phyloP scores from a whole-genome alignment of 2,113 vertebrate species.

The Struthidea cinerea region DNA sequence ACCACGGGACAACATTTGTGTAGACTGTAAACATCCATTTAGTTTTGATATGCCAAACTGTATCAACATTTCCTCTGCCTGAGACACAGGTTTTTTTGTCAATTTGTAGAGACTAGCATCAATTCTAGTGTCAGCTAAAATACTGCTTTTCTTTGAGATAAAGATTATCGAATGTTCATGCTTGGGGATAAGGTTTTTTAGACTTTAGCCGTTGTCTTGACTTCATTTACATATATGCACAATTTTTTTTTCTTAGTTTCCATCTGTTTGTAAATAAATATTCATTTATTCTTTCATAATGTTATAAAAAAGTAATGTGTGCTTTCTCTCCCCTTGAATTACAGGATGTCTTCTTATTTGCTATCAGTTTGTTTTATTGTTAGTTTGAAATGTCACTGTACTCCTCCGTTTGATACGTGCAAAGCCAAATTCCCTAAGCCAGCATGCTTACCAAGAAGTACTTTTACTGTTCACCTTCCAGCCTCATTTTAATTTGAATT shows the following conservation, averaged over 20 bases:
- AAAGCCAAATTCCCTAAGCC: neutral
- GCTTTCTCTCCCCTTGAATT: neutral
- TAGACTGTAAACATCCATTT: neutral
- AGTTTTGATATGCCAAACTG: neutral
- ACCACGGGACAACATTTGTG: neutral
- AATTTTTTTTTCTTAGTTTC: neutral
- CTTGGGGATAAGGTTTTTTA: neutral
- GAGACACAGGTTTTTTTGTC: neutral
- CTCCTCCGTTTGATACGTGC: neutral
- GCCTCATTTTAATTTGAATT: neutral
- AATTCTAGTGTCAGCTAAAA: neutral
- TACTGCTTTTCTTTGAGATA: neutral
- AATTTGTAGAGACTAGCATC: neutral
- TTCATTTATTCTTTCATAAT: neutral
- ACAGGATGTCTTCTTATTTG: neutral
- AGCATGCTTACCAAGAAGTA: neutral
- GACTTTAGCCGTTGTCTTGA: neutral
- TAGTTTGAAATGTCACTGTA: neutral
- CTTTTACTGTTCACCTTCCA: neutral
- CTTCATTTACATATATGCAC: neutral
- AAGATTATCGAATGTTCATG: neutral
- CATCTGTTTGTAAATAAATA: neutral
- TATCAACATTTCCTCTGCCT: neutral
- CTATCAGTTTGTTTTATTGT: neutral
- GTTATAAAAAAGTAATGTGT: neutral